Evolutionary conservation across 2,797 vertebrate species (phyloP), one percentile per base, ranked within the genome.

Genomic region (Gallirallus australis): DNA sequence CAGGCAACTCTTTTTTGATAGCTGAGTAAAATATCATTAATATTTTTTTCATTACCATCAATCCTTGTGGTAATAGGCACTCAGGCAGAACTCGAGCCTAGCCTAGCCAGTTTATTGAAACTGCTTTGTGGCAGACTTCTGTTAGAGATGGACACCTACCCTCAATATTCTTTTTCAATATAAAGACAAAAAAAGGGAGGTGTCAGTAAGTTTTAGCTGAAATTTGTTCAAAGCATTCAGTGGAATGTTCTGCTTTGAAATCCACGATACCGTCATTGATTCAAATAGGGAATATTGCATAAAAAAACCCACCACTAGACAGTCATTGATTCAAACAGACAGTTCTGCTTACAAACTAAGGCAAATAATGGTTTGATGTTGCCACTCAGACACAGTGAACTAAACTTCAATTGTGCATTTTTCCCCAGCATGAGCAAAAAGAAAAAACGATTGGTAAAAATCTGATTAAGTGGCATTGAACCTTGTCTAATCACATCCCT

Each of bases 31-130:
- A 94, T 64, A 90, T 66, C 95, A 93, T 90, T 91, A 96, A 90
- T 66, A 72, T 20, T 91, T 88, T 96, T 90, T 94, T 92, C 95
- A 96, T 97, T 91, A 94, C 83, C 91, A 96, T 96, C 95, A 96
- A 89, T 95, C 93, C 79, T 90, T 78, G 76, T 53, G 77, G 83
- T 85, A 95, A 95, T 45, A 92, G 87, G 68, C 82, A 84, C 64
- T 91, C 48, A 25, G 90, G 69, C 66, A 96, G 96, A 95, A 89
- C 86, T 70, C 89, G 83, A 7, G 11, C 60, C n/a, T 70, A 56
- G 71, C 64, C 76, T 79, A 89, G 50, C 57, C 73, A 80, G 72
- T 91, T 93, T 93, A 79, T 83, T 69, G 52, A 80, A 91, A 81
- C 52, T 91, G 30, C 69, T 90, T 56, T 93, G 45, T 70, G 71